These are phyloP conservation scores for Cacoxenus indagator DNA, from an alignment of 2,888 invertebrate genomes.

Conservation along the genomic window DNA sequence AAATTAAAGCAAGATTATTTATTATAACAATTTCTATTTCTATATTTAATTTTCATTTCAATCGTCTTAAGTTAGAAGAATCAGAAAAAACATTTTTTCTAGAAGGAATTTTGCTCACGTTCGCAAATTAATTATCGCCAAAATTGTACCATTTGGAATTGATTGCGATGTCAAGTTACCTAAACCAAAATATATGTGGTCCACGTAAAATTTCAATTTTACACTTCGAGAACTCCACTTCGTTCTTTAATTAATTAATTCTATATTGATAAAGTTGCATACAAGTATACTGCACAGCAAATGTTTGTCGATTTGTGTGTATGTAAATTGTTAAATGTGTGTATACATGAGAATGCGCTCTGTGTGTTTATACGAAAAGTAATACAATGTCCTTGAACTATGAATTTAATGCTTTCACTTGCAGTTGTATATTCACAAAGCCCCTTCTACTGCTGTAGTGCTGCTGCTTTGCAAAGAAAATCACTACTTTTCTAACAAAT, in stretches of 20 bases:
- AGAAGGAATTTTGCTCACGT: too few relatives aligned
- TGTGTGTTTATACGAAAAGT: conserved; percentile 55
- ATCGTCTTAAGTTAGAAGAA: too few relatives aligned
- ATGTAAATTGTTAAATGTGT: conserved; percentile 24
- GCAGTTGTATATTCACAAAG: not conserved
- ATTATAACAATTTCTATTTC: too few relatives aligned
- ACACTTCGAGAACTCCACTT: not conserved
- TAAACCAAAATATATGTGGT: too few relatives aligned
- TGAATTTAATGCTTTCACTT: conserved; percentile 49
- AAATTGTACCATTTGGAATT: too few relatives aligned
- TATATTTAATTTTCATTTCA: too few relatives aligned
- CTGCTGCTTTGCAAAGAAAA: conserved; percentile 8
- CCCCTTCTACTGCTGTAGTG: conserved; percentile 24
- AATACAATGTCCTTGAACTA: conserved; percentile 66
- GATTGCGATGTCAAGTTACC: too few relatives aligned
- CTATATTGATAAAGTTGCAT: not conserved
- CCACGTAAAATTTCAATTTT: too few relatives aligned
- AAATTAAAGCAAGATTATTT: too few relatives aligned
- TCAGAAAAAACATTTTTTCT: too few relatives aligned
- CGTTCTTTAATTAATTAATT: not conserved
- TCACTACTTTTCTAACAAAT: too few relatives aligned
- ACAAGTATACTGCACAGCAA: not conserved
- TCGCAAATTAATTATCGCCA: too few relatives aligned
- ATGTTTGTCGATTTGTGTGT: conserved; percentile 9
- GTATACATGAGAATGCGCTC: conserved; percentile 25